phyloP scores from a whole-genome alignment of 2,888 invertebrate genomes.

The Acanthosepion lycidas region DNA sequence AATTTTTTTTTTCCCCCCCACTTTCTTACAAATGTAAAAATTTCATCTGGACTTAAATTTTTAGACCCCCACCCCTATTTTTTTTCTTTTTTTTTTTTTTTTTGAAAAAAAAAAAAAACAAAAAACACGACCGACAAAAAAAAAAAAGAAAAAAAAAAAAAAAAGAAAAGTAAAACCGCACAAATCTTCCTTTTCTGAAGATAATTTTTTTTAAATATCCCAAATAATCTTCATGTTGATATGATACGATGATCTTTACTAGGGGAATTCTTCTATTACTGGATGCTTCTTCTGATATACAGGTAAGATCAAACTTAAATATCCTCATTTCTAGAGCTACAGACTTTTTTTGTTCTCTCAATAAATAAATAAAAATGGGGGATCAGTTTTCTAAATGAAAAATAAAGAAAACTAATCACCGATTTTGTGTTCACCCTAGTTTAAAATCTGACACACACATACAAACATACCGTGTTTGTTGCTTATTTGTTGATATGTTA shows the following conservation, averaged over 20 bases:
- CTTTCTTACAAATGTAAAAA: neutral
- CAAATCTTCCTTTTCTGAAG: neutral
- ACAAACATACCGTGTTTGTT: neutral
- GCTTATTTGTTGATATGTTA: conserved; percentile 33
- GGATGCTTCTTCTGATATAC: conserved; percentile 45
- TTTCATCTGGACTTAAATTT: neutral
- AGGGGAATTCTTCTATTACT: neutral
- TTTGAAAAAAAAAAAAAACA: no score
- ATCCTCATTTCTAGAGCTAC: neutral
- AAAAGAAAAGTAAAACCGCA: neutral
- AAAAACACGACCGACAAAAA: neutral
- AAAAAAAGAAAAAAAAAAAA: neutral
- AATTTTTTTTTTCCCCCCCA: neutral
- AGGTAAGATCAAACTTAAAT: conserved; percentile 42
- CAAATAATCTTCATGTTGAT: neutral
- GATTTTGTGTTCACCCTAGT: conserved; percentile 37
- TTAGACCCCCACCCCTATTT: neutral
- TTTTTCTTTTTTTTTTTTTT: neutral
- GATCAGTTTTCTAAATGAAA: conserved; percentile 36
- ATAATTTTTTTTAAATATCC: neutral
- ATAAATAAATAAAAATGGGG: conserved; percentile 37
- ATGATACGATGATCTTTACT: neutral
- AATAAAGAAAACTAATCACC: conserved; percentile 34
- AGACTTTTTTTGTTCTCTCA: neutral
- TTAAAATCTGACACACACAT: neutral